phyloP scores from a whole-genome alignment of 2,888 invertebrate species.

The Plemyria rubiginata region DNA sequence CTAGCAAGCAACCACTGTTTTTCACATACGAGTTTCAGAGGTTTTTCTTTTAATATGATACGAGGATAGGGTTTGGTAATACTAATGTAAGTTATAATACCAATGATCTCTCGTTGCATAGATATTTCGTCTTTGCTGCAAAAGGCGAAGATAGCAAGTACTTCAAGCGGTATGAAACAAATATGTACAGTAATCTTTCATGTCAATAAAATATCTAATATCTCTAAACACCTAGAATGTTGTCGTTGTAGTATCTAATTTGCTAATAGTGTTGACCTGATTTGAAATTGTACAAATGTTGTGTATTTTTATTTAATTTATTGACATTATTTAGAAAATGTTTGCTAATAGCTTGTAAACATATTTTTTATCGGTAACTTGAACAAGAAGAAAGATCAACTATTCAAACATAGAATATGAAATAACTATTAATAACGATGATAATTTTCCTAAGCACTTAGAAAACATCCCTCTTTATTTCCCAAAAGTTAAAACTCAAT shows the following conservation, averaged over 20 bases:
- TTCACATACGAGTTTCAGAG: no score
- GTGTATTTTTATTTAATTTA: not conserved
- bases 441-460: no score
- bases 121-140: slow-evolving; percentile 64
- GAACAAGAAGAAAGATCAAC: no score
- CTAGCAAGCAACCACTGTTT: no score
- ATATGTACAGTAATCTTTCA: slow-evolving; percentile 19
- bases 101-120: slow-evolving; percentile 45
- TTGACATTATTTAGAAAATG: not conserved
- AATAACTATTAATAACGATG: no score
- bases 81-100: not conserved
- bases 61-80: no score
- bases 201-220: slow-evolving; percentile 28
- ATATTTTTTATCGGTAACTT: slow-evolving; percentile 4
- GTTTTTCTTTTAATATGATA: no score
- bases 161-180: slow-evolving; percentile 48
- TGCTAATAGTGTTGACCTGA: slow-evolving; percentile 14
- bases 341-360: slow-evolving; percentile 7
- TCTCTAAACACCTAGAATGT: slow-evolving; percentile 8
- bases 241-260: slow-evolving; percentile 22
- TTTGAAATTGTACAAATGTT: not conserved
- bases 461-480: no score
- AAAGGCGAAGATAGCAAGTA: slow-evolving; percentile 32
- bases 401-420: not conserved
- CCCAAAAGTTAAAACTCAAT: no score